A percentile compares a stretch with the other conserved stretches of the same genome.
These are phyloP conservation scores for Sebastes cheni DNA, from an alignment of 2,797 vertebrate genomes.

Conservation along the genomic window DNA sequence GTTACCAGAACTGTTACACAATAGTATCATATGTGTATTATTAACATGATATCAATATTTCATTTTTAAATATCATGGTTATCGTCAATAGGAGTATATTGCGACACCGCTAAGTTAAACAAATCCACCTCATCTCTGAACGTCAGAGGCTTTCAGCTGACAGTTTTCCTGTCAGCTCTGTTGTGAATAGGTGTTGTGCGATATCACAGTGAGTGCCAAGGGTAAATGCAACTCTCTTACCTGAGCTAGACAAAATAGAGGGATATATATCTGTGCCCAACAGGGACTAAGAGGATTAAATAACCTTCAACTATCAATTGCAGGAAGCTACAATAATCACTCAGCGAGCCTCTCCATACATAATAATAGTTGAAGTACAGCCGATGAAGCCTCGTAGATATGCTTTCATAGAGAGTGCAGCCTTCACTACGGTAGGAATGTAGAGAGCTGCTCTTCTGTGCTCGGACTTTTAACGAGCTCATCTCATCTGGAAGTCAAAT, in stretches of 20 bases:
- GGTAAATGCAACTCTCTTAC: slow-evolving; percentile 43
- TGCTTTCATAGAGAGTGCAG: slow-evolving; percentile 6
- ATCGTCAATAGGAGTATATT: neutral
- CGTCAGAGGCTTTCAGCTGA: slow-evolving; percentile 34
- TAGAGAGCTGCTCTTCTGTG: neutral
- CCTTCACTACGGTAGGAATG: slow-evolving; percentile 8
- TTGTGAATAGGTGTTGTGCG: slow-evolving; percentile 25
- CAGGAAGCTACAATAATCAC: slow-evolving; percentile 39
- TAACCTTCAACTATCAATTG: slow-evolving; percentile 61
- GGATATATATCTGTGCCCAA: slow-evolving; percentile 41
- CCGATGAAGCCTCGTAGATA: slow-evolving; percentile 36
- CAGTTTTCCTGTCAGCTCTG: slow-evolving; percentile 23
- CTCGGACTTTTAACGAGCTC: slow-evolving; percentile 7
- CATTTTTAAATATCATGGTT: neutral
- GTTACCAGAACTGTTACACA: neutral
- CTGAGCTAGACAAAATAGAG: slow-evolving; percentile 45
- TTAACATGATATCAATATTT: neutral
- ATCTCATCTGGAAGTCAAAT: slow-evolving; percentile 32
- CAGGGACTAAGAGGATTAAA: slow-evolving; percentile 61
- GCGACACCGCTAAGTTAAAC: neutral
- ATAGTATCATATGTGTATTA: neutral
- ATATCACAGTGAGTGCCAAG: slow-evolving; percentile 31
- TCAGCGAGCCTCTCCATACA: slow-evolving; percentile 37
- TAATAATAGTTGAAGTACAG: slow-evolving; percentile 35
- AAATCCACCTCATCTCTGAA: slow-evolving; percentile 25